phyloP scores from a whole-genome alignment of 2,113 vertebrate genomes.

The Spizaetus ornatus region DNA sequence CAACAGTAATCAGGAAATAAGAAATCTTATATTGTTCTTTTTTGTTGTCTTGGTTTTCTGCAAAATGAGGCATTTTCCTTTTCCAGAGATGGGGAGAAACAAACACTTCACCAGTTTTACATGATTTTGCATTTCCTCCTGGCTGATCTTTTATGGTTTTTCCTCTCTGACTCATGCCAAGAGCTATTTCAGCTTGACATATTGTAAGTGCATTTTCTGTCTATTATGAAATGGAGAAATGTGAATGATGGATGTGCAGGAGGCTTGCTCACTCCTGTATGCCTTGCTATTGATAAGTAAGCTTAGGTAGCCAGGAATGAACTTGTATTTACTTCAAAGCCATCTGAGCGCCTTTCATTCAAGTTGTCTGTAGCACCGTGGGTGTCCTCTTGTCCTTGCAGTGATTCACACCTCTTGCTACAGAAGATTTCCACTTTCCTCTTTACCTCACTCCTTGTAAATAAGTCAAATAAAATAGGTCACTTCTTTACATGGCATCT shows the following conservation, averaged over 20 bases:
- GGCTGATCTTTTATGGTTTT: background rate
- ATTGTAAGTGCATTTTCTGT: slow-evolving; percentile 8
- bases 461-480: background rate
- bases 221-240: background rate
- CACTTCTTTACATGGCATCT: background rate
- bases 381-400: background rate
- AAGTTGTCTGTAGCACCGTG: background rate
- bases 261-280: background rate
- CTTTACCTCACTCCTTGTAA: background rate
- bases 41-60: background rate
- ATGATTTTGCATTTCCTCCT: background rate
- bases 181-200: slow-evolving; percentile 11
- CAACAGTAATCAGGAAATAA: background rate
- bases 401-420: background rate
- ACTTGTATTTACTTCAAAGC: slow-evolving; percentile 4
- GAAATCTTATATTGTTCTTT: background rate
- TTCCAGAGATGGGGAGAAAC: background rate
- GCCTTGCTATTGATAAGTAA: background rate
- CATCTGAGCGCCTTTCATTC: background rate
- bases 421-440: background rate
- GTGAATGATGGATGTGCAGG: background rate
- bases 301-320: background rate
- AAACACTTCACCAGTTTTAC: background rate
- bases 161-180: background rate
- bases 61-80: background rate